Evolutionary conservation across 1,140 invertebrate genomes (phyloP).

Genomic region (Heliconius melpomene): DNA sequence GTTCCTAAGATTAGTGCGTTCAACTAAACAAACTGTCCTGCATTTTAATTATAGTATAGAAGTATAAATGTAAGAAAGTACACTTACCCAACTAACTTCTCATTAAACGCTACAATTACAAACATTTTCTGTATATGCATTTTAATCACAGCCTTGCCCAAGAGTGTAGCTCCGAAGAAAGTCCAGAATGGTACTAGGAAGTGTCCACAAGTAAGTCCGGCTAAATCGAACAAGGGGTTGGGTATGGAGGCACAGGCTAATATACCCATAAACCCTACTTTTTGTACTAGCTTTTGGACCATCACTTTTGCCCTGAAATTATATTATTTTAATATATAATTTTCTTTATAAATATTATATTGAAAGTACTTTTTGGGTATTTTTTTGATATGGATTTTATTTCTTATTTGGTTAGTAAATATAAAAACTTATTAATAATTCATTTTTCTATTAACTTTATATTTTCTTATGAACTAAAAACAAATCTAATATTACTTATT

Average conservation of each 20-base stretch:
- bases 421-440: too few species aligned
- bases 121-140: conserved; percentile 99
- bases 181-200: conserved; percentile 99
- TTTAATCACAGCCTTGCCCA: conserved; percentile 99
- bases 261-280: conserved; percentile 98
- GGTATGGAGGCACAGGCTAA: conserved; percentile 98
- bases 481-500: too few species aligned
- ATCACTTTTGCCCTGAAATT: conserved; percentile 87
- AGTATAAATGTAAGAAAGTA: not conserved
- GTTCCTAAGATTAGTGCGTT: too few species aligned
- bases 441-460: too few species aligned
- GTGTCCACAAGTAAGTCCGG: conserved; percentile 99
- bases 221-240: conserved; percentile 99
- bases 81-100: conserved; percentile 88
- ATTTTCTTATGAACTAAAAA: too few species aligned
- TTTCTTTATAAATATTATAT: not conserved
- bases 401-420: too few species aligned
- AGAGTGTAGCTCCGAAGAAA: conserved; percentile 99
- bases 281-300: conserved; percentile 96
- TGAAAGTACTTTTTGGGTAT: not conserved
- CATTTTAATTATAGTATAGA: too few species aligned
- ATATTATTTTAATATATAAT: not conserved
- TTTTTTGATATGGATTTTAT: too few species aligned
- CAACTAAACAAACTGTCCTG: too few species aligned
- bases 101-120: conserved; percentile 85